Evolutionary conservation across 2,888 invertebrate genomes (phyloP).

Genomic region (Brachypterus glaber): DNA sequence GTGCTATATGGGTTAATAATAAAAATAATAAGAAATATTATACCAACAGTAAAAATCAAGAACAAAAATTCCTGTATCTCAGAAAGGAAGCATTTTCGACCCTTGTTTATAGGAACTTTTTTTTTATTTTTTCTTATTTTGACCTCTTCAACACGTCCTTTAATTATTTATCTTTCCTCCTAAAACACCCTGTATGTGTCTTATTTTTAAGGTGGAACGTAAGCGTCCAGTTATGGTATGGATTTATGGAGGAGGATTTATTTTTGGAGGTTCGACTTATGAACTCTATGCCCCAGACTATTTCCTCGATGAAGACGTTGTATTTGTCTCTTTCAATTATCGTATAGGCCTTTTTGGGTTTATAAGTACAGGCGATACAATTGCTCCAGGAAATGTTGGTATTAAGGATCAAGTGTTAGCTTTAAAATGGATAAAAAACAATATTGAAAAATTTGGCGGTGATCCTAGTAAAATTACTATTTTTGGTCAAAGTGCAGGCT

Average conservation of each 20-base stretch:
- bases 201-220: too few species aligned
- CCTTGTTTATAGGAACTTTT: too few species aligned
- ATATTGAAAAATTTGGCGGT: constrained; percentile 26
- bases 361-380: constrained; percentile 25
- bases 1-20: too few species aligned
- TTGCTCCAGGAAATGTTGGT: constrained; percentile 27
- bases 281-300: constrained; percentile 27
- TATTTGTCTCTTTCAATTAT: constrained; percentile 30
- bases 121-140: too few species aligned
- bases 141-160: too few species aligned
- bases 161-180: too few species aligned
- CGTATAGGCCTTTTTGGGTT: constrained; percentile 33
- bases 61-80: too few species aligned
- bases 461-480: constrained; percentile 25
- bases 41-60: too few species aligned
- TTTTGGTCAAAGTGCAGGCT: constrained; percentile 28
- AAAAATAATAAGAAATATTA: too few species aligned
- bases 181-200: too few species aligned
- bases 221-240: constrained; percentile 34
- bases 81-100: too few species aligned
- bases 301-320: constrained; percentile 28
- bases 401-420: constrained; percentile 28
- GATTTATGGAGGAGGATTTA: constrained; percentile 30
- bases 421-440: constrained; percentile 26
- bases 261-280: constrained; percentile 24